phyloP scores from a whole-genome alignment of 2,888 invertebrate species.

The Polyommatus iphigenia region DNA sequence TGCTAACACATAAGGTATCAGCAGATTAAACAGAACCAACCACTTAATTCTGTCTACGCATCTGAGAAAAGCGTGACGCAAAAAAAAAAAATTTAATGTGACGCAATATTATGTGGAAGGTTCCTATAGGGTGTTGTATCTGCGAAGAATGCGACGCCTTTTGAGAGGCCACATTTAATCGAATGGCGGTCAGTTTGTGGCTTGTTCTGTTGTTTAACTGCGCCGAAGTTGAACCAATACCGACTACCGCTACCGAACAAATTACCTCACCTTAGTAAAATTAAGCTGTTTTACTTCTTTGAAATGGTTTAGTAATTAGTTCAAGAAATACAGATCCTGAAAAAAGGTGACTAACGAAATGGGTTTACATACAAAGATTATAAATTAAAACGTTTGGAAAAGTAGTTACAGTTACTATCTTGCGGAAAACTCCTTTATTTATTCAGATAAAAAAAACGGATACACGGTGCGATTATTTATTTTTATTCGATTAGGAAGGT shows the following conservation, averaged over 20 bases:
- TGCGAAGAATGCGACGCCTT: neutral
- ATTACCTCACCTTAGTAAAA: neutral
- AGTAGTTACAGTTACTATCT: neutral
- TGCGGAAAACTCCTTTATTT: neutral
- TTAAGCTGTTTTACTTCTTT: neutral
- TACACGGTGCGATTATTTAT: neutral
- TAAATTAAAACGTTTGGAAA: neutral
- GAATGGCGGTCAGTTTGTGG: constrained; percentile 2
- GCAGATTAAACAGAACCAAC: no score
- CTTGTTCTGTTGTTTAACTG: neutral
- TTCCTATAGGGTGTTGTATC: neutral
- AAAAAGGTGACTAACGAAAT: neutral
- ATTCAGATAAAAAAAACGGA: neutral
- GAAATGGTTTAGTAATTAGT: neutral
- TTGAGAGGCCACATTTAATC: constrained; percentile 3
- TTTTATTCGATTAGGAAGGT: no score
- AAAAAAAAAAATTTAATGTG: no score
- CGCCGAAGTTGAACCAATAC: neutral
- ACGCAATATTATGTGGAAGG: neutral
- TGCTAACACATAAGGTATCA: no score
- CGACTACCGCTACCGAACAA: neutral
- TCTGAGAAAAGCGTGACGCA: no score
- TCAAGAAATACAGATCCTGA: neutral
- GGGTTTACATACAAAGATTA: neutral
- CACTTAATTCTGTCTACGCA: no score